Evolutionary conservation across 1,140 invertebrate genomes (phyloP).

Genomic region (Diuraphis noxia): DNA sequence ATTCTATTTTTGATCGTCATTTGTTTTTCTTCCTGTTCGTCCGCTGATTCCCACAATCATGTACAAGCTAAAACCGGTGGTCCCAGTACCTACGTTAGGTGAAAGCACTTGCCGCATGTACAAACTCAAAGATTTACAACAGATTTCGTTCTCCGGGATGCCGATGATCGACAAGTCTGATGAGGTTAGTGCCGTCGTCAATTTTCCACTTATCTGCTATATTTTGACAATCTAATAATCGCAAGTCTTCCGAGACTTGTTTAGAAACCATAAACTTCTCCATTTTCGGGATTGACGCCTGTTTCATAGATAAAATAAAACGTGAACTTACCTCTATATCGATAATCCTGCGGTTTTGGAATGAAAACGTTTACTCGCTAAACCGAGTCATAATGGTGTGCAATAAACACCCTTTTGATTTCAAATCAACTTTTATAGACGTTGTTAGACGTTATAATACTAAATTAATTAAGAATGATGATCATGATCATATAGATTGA

Average conservation of each 20-base stretch:
- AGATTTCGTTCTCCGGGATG: not conserved
- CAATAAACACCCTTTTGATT: not conserved
- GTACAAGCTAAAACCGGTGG: slow-evolving; percentile 57
- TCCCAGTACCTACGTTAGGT: slow-evolving; percentile 46
- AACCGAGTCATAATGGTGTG: not conserved
- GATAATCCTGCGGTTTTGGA: not conserved
- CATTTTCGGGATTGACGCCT: not conserved
- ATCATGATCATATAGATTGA: not conserved
- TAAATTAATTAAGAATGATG: no score
- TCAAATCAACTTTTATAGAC: no score
- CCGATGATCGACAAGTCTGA: not conserved
- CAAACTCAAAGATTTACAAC: slow-evolving; percentile 56
- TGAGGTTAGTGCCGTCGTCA: not conserved
- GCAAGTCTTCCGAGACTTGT: not conserved
- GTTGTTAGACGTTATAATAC: not conserved
- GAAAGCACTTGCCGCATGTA: slow-evolving; percentile 56
- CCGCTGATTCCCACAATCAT: slow-evolving; percentile 18
- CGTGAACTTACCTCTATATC: not conserved
- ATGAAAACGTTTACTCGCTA: not conserved
- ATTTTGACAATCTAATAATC: not conserved
- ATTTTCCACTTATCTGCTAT: not conserved
- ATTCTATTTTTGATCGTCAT: not conserved
- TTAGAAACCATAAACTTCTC: not conserved
- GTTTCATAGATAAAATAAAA: not conserved
- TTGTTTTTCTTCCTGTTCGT: not conserved